These are phyloP conservation scores for Tiphia femorata DNA, from an alignment of 2,888 invertebrate genomes.

Conservation along the genomic window DNA sequence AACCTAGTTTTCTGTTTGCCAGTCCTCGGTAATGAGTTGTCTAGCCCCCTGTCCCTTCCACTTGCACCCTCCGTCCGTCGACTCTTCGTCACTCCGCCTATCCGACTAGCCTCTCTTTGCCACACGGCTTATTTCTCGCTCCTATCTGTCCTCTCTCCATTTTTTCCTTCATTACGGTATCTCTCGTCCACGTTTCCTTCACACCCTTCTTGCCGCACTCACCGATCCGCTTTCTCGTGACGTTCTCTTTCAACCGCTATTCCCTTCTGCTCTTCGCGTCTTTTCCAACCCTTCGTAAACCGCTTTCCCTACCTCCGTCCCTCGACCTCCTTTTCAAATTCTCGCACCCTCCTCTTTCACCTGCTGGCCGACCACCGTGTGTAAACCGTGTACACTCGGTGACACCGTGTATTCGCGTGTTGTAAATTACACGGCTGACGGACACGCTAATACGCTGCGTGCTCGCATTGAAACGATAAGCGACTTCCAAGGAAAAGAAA, in stretches of 20 bases:
- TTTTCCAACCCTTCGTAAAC: constrained; percentile 7
- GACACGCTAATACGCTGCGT: constrained; percentile 12
- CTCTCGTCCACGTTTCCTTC: too few relatives aligned
- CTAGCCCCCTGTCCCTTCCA: constrained; percentile 43
- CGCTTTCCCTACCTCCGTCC: constrained; percentile 24
- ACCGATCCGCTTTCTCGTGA: not conserved
- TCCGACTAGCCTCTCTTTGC: constrained; percentile 6
- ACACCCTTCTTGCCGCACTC: not conserved
- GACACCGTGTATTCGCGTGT: constrained; percentile 33
- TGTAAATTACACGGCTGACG: constrained; percentile 37
- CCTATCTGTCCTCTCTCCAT: not conserved
- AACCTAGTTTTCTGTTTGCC: constrained; percentile 66
- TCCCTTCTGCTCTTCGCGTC: constrained; percentile 13
- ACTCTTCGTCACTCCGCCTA: constrained; percentile 31
- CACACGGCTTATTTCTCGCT: not conserved
- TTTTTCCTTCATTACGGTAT: too few relatives aligned
- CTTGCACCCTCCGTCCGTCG: not conserved
- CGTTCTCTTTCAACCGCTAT: not conserved
- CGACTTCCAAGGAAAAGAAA: not conserved
- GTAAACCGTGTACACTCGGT: too few relatives aligned
- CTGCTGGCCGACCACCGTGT: too few relatives aligned
- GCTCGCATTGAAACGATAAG: constrained; percentile 7
- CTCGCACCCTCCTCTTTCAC: too few relatives aligned
- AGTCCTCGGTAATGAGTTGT: constrained; percentile 63
- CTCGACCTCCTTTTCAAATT: constrained; percentile 17